A percentile compares a stretch with the other conserved stretches of the same genome.
Evolutionary conservation across 2,888 invertebrate genomes (phyloP).

Genomic region (Phengaris arion): DNA sequence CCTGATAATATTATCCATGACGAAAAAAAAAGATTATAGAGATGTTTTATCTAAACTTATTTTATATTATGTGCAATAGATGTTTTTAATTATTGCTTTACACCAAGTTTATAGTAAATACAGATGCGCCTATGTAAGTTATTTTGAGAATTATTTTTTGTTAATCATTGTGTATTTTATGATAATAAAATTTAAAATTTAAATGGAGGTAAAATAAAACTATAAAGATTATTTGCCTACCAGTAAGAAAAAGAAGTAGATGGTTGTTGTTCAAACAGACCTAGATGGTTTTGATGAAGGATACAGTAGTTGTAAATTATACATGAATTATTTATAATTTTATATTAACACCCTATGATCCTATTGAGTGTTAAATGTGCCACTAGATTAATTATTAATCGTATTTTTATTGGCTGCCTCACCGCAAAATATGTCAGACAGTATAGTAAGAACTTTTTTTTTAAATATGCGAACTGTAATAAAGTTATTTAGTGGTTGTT

Average conservation of each 20-base stretch:
- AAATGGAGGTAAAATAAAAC: neutral
- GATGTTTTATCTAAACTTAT: slow-evolving; percentile 6
- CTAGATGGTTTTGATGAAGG: neutral
- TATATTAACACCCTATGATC: slow-evolving; percentile 19
- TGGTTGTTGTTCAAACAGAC: neutral
- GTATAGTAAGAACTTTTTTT: neutral
- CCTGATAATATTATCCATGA: slow-evolving; percentile 47
- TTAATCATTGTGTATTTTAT: neutral
- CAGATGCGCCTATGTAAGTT: neutral
- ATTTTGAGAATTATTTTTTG: neutral
- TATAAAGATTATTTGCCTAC: neutral
- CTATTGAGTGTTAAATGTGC: slow-evolving; percentile 25
- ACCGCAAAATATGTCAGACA: neutral
- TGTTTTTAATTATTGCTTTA: slow-evolving; percentile 7
- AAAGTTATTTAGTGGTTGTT: neutral
- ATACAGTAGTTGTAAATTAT: neutral
- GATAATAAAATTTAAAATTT: neutral
- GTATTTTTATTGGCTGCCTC: neutral
- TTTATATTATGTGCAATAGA: neutral
- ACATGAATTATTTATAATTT: slow-evolving; percentile 11
- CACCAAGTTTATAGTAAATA: neutral
- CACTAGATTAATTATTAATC: slow-evolving; percentile 11
- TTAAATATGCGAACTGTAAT: neutral
- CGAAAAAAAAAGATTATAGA: slow-evolving; percentile 33
- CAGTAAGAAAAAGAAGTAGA: neutral